Evolutionary conservation across 1,140 invertebrate species (phyloP), one percentile per base, ranked within the genome.

Genomic region (Drosophila tsacasi): DNA sequence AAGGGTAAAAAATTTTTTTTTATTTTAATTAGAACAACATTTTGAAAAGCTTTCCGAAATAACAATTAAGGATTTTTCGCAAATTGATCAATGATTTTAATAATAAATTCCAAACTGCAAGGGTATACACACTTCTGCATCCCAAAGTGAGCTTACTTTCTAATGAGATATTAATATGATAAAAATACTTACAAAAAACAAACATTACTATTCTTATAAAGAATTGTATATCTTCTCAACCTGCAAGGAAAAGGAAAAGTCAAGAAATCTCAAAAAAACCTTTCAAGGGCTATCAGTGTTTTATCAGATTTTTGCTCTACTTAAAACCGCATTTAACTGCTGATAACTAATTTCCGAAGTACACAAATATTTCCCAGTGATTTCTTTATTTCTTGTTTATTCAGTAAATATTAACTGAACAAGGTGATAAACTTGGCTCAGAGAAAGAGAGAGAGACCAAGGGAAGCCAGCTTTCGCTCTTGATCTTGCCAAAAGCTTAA

Each of bases 401-500:
- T 13, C 13, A 35, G 23, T 17, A 21, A 66, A 65, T 52, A 32
- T 42, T 44, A 30, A 42, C 21, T 37, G 21, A 47, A 17, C 37
- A 35, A 44, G 15, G 5, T 35, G 15, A 37, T 21, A 52, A 25
- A 44, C 13, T 19, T 25, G 64, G 63, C 25, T 1, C 19, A 30
- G 1, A 30, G 10, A 50, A 8, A 23, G 66, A 30, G 35, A 23
- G 61, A 32, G 37, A 23, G 61, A 32, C 27, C n/a, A 15, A 37
- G 8, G 4, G 2, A 9, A 37, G 19, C 0, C 27, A n/a, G 61
- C 44, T 69, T 44, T 49, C 42, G 17, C 10, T 72, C 57, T 64
- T 49, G 32, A n/a, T 72, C 32, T 42, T 39, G 37, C 17, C 13
- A 13, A 75, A 76, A 47, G 23, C 42, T 67, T 23, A n/a, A 39